A percentile compares a stretch with the other conserved stretches of the same genome.
Evolutionary conservation across 2,113 vertebrate genomes (phyloP).

Genomic region (Murina feae): DNA sequence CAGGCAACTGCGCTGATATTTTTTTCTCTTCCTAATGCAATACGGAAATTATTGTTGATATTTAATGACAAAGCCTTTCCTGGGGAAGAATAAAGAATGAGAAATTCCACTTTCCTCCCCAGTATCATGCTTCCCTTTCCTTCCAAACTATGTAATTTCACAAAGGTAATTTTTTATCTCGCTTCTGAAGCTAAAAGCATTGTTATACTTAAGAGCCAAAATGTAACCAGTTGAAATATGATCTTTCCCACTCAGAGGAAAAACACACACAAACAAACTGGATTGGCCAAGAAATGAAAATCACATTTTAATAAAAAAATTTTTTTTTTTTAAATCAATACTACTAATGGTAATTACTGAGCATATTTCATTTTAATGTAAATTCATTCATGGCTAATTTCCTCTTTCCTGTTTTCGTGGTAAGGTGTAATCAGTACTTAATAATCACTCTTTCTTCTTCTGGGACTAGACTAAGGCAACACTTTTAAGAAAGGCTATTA

Average conservation of each 20-base stretch:
- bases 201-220: conserved; percentile 45
- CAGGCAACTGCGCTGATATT: background rate
- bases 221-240: conserved; percentile 5
- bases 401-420: conserved; percentile 73
- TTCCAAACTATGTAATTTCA: conserved; percentile 22
- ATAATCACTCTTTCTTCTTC: conserved; percentile 74
- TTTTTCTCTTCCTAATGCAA: conserved; percentile 14
- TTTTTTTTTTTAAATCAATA: conserved; percentile 43
- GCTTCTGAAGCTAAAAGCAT: background rate
- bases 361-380: conserved; percentile 40
- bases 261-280: background rate
- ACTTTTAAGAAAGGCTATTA: conserved; percentile 65
- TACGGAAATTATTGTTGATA: conserved; percentile 37
- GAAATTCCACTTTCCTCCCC: conserved; percentile 8
- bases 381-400: conserved; percentile 78
- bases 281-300: background rate
- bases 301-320: conserved; percentile 43
- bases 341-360: conserved; percentile 64
- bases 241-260: conserved; percentile 39
- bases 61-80: conserved; percentile 48
- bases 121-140: background rate
- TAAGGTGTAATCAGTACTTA: conserved; percentile 74
- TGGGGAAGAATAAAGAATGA: conserved; percentile 33
- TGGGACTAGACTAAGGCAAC: conserved; percentile 68
- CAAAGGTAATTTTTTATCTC: conserved; percentile 45